Conservation (phyloP, 2,113 vertebrate species). For the Rhinichthys klamathensis region DNA sequence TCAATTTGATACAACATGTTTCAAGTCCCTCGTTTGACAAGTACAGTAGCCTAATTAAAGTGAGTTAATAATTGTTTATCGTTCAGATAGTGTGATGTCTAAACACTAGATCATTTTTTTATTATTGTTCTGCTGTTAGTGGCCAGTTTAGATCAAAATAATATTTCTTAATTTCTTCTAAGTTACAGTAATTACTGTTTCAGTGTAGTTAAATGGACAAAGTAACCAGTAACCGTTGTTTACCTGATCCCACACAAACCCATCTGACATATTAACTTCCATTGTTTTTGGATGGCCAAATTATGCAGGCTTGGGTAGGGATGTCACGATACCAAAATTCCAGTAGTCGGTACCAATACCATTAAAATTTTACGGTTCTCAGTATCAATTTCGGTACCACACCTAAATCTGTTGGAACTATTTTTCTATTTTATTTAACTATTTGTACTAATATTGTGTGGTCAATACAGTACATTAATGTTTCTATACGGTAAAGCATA, state of each 20-base stretch:
- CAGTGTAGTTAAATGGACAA: constrained; percentile 8
- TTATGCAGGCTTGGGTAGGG: background rate
- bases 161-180: constrained; percentile 11
- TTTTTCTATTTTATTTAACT: too few species aligned
- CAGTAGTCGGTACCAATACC: too few species aligned
- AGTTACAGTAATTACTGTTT: constrained; percentile 34
- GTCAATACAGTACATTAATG: background rate
- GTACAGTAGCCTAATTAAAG: constrained; percentile 18
- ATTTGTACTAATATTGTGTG: background rate
- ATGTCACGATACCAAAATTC: too few species aligned
- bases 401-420: too few species aligned
- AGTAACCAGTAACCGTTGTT: constrained; percentile 6
- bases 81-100: constrained; percentile 3
- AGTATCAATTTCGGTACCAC: too few species aligned
- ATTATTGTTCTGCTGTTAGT: background rate
- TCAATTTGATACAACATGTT: background rate
- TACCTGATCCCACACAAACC: constrained; percentile 27
- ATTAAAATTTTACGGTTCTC: too few species aligned
- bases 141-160: constrained; percentile 17
- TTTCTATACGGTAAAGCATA: background rate
- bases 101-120: background rate
- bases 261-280: constrained; percentile 44
- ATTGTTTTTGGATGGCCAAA: constrained; percentile 23
- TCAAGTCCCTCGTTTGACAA: background rate
- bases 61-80: background rate